Percentiles rank a stretch among this genome's conserved stretches.
Evolutionary conservation across 92 coral and sea anemone species (phyloP).

Genomic region (Zoanthus sansibaricus): DNA sequence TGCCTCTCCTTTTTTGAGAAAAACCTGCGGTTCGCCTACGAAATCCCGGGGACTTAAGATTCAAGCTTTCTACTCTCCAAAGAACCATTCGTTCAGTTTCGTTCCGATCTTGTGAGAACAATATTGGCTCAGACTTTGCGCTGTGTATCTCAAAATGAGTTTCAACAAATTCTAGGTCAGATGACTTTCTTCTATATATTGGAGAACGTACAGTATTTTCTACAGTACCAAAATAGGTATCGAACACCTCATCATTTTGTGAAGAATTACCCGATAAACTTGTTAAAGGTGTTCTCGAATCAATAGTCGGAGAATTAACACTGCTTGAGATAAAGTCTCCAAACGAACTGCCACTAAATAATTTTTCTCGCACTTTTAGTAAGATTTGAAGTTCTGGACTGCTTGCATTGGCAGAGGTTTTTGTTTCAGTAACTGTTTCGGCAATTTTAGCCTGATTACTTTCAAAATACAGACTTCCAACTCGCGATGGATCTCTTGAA

Average conservation of each 20-base stretch:
- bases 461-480: not conserved
- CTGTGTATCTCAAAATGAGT: not conserved
- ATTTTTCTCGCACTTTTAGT: not conserved
- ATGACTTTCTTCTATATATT: not conserved
- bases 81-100: not conserved
- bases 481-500: not conserved
- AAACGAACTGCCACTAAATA: not conserved
- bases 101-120: not conserved
- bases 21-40: constrained; percentile 27
- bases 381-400: not conserved
- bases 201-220: not conserved
- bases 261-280: constrained; percentile 33
- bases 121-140: constrained; percentile 8
- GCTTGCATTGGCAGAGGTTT: not conserved
- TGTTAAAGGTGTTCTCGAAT: constrained; percentile 22
- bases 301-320: not conserved
- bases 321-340: not conserved
- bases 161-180: not conserved
- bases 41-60: not conserved
- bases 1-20: constrained; percentile 14
- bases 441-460: not conserved
- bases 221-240: constrained; percentile 29
- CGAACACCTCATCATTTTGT: constrained; percentile 17
- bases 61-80: constrained; percentile 20
- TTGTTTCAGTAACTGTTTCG: not conserved